Evolutionary conservation across 2,113 vertebrate species (phyloP).

Genomic region (Saimiri boliviensis): DNA sequence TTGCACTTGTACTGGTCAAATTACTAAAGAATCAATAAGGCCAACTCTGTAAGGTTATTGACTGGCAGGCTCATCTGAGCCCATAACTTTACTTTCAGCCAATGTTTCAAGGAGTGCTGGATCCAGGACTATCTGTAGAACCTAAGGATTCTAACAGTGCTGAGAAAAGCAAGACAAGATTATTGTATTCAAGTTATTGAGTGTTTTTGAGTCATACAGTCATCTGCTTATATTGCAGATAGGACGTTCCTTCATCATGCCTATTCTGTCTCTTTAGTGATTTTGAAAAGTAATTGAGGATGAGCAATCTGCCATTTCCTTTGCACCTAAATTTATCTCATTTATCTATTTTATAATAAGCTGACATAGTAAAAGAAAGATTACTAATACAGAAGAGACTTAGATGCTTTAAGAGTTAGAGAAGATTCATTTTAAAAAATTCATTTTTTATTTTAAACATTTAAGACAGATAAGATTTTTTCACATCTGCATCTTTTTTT

Average conservation of each 20-base stretch:
- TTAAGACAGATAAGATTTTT: background rate
- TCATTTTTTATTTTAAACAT: background rate
- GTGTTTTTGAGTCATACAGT: background rate
- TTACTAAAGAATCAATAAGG: conserved; percentile 54
- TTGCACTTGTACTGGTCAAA: conserved; percentile 31
- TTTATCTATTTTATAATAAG: background rate
- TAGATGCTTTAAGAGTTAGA: background rate
- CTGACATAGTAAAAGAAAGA: background rate
- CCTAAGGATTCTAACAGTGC: background rate
- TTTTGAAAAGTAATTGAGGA: conserved; percentile 1
- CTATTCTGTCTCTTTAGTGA: background rate
- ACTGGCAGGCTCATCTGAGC: background rate
- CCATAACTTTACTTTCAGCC: conserved; percentile 18
- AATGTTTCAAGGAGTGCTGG: background rate
- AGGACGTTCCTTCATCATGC: background rate
- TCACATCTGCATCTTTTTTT: background rate
- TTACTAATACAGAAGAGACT: background rate
- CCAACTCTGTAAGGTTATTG: conserved; percentile 26
- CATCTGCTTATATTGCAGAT: background rate
- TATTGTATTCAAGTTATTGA: background rate
- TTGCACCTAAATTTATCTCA: background rate
- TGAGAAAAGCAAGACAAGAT: background rate
- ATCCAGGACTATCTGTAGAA: background rate
- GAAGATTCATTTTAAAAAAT: background rate
- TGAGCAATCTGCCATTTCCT: background rate